Percentiles rank a stretch among this genome's conserved stretches.
Evolutionary conservation across 2,797 vertebrate species (phyloP).

Genomic region (Orientallactaga sibirica): DNA sequence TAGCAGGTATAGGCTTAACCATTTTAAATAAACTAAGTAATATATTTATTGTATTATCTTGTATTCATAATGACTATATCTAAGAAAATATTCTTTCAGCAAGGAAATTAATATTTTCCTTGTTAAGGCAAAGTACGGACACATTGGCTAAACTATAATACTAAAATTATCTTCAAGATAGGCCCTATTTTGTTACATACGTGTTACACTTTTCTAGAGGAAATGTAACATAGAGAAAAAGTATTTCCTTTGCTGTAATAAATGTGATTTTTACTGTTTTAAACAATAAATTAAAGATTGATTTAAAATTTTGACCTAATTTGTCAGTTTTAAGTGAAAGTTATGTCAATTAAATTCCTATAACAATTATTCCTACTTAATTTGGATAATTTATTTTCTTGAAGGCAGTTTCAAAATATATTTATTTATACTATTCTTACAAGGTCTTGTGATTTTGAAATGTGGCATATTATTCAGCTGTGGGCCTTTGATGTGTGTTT

Average conservation of each 20-base stretch:
- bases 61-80: conserved; percentile 36
- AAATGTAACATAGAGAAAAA: conserved; percentile 11
- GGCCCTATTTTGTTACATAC: conserved; percentile 25
- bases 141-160: background rate
- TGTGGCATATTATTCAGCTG: conserved; percentile 88
- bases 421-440: conserved; percentile 84
- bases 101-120: conserved; percentile 64
- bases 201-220: conserved; percentile 35
- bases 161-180: conserved; percentile 44
- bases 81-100: conserved; percentile 29
- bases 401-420: conserved; percentile 72
- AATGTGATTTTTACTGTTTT: conserved; percentile 29
- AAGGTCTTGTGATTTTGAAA: conserved; percentile 85
- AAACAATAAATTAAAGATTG: conserved; percentile 42
- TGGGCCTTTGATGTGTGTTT: conserved; percentile 90
- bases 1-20: background rate
- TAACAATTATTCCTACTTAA: conserved; percentile 77
- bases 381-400: conserved; percentile 59
- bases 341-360: conserved; percentile 38
- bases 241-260: conserved; percentile 50
- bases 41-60: conserved; percentile 48
- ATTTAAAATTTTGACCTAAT: background rate
- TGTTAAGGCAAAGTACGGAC: background rate
- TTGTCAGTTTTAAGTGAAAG: conserved; percentile 76
- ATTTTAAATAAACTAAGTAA: conserved; percentile 31